Conservation (phyloP, 2,888 invertebrate genomes). For the Epistrophe eligans region DNA sequence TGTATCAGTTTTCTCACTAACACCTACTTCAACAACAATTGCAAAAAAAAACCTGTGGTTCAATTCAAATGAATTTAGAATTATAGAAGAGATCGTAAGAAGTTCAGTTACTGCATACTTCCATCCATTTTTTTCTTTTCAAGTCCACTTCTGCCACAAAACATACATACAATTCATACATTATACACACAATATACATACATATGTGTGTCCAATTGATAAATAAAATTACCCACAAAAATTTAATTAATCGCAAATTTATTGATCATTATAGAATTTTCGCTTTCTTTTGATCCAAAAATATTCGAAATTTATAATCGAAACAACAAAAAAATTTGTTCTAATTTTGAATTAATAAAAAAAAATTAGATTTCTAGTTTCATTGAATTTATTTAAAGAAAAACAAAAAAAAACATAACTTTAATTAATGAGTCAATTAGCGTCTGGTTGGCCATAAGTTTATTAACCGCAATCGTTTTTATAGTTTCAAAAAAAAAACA, state of each 20-base stretch:
- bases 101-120: too few species aligned
- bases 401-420: slow-evolving; percentile 15
- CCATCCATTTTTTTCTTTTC: not conserved
- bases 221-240: not conserved
- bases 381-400: slow-evolving; percentile 8
- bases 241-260: slow-evolving; percentile 25
- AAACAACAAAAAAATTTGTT: not conserved
- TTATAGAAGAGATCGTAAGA: too few species aligned
- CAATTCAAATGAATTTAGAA: too few species aligned
- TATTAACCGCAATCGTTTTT: slow-evolving; percentile 32
- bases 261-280: slow-evolving; percentile 18
- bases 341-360: not conserved
- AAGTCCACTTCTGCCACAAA: not conserved
- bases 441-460: slow-evolving; percentile 21
- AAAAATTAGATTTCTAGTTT: not conserved
- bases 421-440: slow-evolving; percentile 18
- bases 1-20: too few species aligned
- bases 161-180: not conserved
- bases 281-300: slow-evolving; percentile 24
- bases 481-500: slow-evolving; percentile 16
- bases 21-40: too few species aligned
- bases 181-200: too few species aligned
- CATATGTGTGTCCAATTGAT: not conserved
- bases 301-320: not conserved
- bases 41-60: too few species aligned